Conservation (phyloP, 2,797 vertebrate genomes). For the Danionella dracula region DNA sequence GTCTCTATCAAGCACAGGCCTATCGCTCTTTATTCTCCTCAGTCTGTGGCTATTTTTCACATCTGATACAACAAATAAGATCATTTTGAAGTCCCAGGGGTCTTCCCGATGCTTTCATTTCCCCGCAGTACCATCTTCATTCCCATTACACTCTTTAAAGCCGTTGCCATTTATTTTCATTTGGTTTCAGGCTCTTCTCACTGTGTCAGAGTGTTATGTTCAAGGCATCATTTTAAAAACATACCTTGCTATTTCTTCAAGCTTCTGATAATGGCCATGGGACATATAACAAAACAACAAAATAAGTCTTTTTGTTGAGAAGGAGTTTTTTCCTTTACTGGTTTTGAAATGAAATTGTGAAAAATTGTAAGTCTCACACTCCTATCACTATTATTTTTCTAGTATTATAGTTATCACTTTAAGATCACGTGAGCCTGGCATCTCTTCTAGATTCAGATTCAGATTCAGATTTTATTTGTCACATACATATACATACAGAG, state of each 20-base stretch:
- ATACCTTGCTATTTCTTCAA: not conserved
- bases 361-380: too few species aligned
- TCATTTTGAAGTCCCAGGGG: slow-evolving; percentile 8
- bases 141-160: slow-evolving; percentile 7
- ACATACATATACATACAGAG: too few species aligned
- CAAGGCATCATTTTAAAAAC: not conserved
- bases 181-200: slow-evolving; percentile 12
- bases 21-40: not conserved
- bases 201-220: not conserved
- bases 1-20: too few species aligned
- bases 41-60: slow-evolving; percentile 15
- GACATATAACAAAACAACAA: not conserved
- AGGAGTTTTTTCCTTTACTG: not conserved
- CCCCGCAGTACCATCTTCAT: not conserved
- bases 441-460: too few species aligned
- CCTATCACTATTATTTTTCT: too few species aligned
- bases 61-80: slow-evolving; percentile 16
- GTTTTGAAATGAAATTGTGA: slow-evolving; percentile 1
- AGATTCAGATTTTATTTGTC: too few species aligned
- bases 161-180: slow-evolving; percentile 19
- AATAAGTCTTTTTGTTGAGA: not conserved
- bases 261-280: not conserved
- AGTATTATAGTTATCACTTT: too few species aligned
- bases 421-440: too few species aligned
- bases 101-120: not conserved